phyloP scores from a whole-genome alignment of 2,888 invertebrate genomes.

The Drosophila formosana region DNA sequence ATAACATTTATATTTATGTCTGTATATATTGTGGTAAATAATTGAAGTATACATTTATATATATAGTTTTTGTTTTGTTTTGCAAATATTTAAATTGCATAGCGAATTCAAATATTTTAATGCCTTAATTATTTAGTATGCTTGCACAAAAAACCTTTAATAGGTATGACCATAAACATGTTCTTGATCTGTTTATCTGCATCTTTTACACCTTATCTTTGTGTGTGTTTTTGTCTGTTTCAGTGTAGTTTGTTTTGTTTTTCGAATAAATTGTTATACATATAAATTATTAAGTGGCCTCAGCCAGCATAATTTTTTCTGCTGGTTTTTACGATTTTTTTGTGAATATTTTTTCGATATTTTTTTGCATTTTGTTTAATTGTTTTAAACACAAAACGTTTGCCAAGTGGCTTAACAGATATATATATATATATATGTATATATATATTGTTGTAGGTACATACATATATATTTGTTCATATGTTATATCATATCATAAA shows the following conservation, averaged over 20 bases:
- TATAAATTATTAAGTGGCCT: conserved; percentile 68
- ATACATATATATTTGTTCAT: conserved; percentile 35
- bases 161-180: conserved; percentile 72
- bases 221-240: conserved; percentile 42
- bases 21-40: conserved; percentile 33
- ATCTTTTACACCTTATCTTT: conserved; percentile 8
- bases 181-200: conserved; percentile 42
- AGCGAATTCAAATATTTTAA: conserved; percentile 23
- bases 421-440: conserved; percentile 34
- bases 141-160: conserved; percentile 80
- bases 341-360: conserved; percentile 42
- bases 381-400: conserved; percentile 62
- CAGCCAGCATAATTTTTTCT: conserved; percentile 81
- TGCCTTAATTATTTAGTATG: conserved; percentile 19
- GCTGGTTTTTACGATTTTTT: conserved; percentile 76
- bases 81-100: conserved; percentile 54
- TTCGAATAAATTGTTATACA: conserved; percentile 43
- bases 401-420: conserved; percentile 73
- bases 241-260: conserved; percentile 25
- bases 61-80: conserved; percentile 26
- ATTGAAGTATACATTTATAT: conserved; percentile 41
- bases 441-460: conserved; percentile 19
- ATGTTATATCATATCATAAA: conserved; percentile 49
- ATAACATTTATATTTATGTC: conserved; percentile 34
- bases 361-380: conserved; percentile 31